These are phyloP conservation scores for Petrocephalus microphthalmus DNA, from an alignment of 2,113 vertebrate genomes.

Conservation along the genomic window DNA sequence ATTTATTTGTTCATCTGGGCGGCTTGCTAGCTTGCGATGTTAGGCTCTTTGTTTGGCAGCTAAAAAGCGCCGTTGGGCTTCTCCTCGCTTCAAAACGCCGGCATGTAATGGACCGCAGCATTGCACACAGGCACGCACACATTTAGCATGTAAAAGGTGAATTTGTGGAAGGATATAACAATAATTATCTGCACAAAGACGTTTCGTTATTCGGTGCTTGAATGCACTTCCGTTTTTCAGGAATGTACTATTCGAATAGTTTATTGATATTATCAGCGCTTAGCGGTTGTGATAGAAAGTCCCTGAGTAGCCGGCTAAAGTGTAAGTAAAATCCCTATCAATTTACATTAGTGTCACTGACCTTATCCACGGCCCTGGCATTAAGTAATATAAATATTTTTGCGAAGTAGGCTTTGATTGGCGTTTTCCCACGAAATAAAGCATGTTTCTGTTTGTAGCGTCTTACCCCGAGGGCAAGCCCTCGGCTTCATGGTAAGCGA, in stretches of 20 bases:
- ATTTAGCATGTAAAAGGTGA: slow-evolving; percentile 1
- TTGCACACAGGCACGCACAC: neutral
- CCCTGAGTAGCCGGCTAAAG: neutral
- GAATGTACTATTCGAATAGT: slow-evolving; percentile 1
- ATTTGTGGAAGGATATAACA: slow-evolving; percentile 4
- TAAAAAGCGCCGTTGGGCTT: neutral
- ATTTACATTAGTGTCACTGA: slow-evolving; percentile 5
- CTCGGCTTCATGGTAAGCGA: neutral
- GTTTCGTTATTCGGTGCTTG: neutral
- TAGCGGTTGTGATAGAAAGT: neutral
- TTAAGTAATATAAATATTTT: neutral
- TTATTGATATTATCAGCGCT: slow-evolving; percentile 1
- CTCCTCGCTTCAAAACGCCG: neutral
- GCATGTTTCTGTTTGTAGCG: neutral
- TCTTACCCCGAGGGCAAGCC: neutral
- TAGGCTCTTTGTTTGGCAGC: slow-evolving; percentile 23
- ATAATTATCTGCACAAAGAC: slow-evolving; percentile 2
- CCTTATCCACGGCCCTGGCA: neutral
- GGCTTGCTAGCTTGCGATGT: slow-evolving; percentile 31
- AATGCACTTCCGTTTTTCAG: neutral
- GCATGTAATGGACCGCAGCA: neutral
- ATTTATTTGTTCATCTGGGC: slow-evolving; percentile 57
- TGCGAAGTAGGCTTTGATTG: neutral
- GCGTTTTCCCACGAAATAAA: slow-evolving; percentile 6
- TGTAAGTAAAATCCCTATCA: neutral